Percentiles rank a stretch among this genome's conserved stretches.
phyloP scores from a whole-genome alignment of 2,797 vertebrate species.

The Gymnothorax reevesii region DNA sequence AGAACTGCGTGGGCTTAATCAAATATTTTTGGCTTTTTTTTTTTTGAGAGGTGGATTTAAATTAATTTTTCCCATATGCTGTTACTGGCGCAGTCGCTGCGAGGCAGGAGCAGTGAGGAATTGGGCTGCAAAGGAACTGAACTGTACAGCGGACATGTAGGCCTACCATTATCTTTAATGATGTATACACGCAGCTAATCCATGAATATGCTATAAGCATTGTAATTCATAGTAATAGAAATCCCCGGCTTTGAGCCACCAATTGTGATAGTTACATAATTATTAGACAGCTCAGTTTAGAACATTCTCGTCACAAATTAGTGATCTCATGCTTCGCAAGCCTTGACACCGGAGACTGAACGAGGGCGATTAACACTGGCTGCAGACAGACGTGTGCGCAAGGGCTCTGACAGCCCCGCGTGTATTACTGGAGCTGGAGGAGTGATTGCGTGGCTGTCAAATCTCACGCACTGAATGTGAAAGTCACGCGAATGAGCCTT shows the following conservation, averaged over 20 bases:
- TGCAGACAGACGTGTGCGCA: background rate
- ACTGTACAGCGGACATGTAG: background rate
- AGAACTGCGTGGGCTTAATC: background rate
- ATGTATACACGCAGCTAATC: too few relatives aligned
- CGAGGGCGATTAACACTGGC: background rate
- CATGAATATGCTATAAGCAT: too few relatives aligned
- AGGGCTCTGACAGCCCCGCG: background rate
- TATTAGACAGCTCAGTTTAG: too few relatives aligned
- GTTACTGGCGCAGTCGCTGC: background rate
- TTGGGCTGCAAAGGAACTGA: background rate
- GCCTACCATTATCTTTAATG: too few relatives aligned
- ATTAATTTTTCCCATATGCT: background rate
- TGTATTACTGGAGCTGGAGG: background rate
- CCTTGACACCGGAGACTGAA: background rate
- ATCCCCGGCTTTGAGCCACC: too few relatives aligned
- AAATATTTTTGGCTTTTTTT: background rate
- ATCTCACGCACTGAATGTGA: too few relatives aligned
- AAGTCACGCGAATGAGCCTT: too few relatives aligned
- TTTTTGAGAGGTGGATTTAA: background rate
- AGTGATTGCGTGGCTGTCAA: too few relatives aligned
- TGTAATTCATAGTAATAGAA: too few relatives aligned
- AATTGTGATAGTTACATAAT: too few relatives aligned
- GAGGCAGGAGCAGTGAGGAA: background rate
- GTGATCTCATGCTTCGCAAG: too few relatives aligned
- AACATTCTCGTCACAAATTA: too few relatives aligned